Base-by-base conservation (phyloP, 2,113 vertebrate species). In the Sclerurus mexicanus region DNA sequence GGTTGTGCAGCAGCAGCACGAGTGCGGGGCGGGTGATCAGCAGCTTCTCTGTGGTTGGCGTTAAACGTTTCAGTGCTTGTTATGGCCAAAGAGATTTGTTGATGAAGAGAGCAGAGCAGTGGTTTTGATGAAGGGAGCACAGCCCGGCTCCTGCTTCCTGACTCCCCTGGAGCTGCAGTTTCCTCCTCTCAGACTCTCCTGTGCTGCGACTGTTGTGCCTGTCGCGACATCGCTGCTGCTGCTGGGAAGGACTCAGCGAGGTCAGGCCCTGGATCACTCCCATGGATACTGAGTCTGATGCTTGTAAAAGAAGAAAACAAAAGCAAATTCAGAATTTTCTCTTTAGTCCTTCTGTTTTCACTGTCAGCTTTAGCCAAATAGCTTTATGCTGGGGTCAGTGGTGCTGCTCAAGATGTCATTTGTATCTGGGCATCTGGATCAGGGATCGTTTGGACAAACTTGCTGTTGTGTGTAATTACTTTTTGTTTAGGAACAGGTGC, bases 11-110 rank as follows among this genome's bases (percentile, higher is more conserved):
- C 49, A 27, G 10, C 35, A 83, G 49, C 42, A 2, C 8, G 23
- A 35, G 68, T 6, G 11, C 33, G 37, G 71, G 12, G 10, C 18
- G 58, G 67, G 30, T 39, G 46, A 18, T 35, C 31, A 11, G 73
- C 62, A 60, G 22, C 4, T 2, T 30, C 74, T 84, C 12, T 0
- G 1, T 39, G 16, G 11, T 6, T 8, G 39, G 3, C 49, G 55
- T 11, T 47, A 11, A 56, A 22, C 0, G 0, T 59, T 52, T 49
- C 35, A 9, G 0, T 18, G 30, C 12, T 2, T 24, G 40, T 25
- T 24, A 4, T 19, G 56, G 42, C 28, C 37, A 22, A 11, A 79
- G 86, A 25, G 31, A 30, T 22, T 63, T 0, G 17, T 14, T 25
- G 27, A 1, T 20, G 49, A 20, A n/a, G 8, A n/a, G 47, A 37